Conservation (phyloP, 1,140 invertebrate genomes). For the Danaus melanippus region DNA sequence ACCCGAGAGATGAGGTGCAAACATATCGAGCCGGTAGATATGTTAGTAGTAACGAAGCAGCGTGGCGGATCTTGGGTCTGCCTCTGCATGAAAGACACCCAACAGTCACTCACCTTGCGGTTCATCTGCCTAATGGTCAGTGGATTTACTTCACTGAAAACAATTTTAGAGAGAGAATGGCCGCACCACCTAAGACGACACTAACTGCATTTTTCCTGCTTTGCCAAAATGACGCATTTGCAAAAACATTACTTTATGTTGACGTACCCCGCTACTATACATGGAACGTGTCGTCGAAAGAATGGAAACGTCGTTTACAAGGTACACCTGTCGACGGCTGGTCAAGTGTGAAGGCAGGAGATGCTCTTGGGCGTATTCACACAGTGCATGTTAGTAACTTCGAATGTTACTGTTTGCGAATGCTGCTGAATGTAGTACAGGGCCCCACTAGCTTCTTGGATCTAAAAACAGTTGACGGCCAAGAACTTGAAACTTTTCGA, state of each 20-base stretch:
- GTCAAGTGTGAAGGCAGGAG: conserved; percentile 29
- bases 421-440: conserved; percentile 26
- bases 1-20: conserved; percentile 16
- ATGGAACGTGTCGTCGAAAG: conserved; percentile 21
- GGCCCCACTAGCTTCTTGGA: conserved; percentile 28
- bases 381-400: conserved; percentile 31
- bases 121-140: conserved; percentile 26
- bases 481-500: conserved; percentile 24
- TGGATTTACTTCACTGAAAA: conserved; percentile 26
- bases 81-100: conserved; percentile 30
- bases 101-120: conserved; percentile 28
- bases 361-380: conserved; percentile 31
- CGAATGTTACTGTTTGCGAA: conserved; percentile 33
- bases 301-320: conserved; percentile 24
- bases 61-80: conserved; percentile 37
- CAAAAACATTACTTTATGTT: conserved; percentile 28
- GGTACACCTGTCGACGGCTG: conserved; percentile 20
- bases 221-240: conserved; percentile 28
- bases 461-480: conserved; percentile 22
- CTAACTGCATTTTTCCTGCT: conserved; percentile 29
- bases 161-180: conserved; percentile 26
- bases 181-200: conserved; percentile 28
- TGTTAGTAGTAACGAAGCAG: conserved; percentile 55
- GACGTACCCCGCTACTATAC: conserved; percentile 26
- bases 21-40: conserved; percentile 54